These are phyloP conservation scores for Nesospiza acunhae DNA, from an alignment of 2,113 vertebrate species.

Conservation along the genomic window DNA sequence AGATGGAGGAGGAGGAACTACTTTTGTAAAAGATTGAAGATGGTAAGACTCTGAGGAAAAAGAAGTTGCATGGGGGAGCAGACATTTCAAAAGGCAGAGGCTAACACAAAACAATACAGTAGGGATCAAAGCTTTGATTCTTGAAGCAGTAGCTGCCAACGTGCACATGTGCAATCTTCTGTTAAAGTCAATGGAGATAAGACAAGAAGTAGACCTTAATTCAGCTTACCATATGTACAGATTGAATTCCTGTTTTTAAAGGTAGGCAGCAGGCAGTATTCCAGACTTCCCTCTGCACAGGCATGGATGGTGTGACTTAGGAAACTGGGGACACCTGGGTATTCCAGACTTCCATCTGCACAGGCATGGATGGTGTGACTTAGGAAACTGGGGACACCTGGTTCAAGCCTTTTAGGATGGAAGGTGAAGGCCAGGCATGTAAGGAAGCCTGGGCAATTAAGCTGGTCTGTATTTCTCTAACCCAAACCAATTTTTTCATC, in stretches of 20 bases:
- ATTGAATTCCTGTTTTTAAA: background rate
- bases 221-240: background rate
- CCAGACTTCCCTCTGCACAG: background rate
- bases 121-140: background rate
- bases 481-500: background rate
- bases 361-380: background rate
- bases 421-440: background rate
- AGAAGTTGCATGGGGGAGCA: background rate
- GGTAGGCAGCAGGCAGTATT: background rate
- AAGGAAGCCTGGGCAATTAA: background rate
- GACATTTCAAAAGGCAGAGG: background rate
- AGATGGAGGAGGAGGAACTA: background rate
- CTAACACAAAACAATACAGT: background rate
- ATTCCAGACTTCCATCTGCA: background rate
- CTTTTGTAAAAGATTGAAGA: background rate
- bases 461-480: background rate
- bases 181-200: background rate
- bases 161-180: fast-evolving
- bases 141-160: background rate
- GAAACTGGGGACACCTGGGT: background rate
- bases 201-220: background rate
- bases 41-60: background rate
- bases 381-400: background rate
- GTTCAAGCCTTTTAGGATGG: background rate
- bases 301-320: background rate